phyloP scores from a whole-genome alignment of 2,797 vertebrate species.

The Platyrinchus mystaceus region DNA sequence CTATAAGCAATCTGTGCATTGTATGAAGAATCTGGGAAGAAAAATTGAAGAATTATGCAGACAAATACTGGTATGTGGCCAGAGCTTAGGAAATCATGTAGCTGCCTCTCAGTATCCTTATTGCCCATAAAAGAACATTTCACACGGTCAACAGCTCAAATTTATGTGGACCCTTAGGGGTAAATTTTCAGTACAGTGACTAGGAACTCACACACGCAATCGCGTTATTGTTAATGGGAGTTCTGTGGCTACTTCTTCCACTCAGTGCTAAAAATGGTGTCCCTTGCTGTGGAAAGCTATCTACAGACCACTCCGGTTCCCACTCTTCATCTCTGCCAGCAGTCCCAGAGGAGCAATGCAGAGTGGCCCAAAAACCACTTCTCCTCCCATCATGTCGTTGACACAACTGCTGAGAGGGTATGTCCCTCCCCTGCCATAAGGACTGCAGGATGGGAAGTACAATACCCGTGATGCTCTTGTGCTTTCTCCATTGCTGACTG shows the following conservation, averaged over 20 bases:
- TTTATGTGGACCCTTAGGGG: slow-evolving; percentile 75
- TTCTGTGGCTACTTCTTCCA: slow-evolving; percentile 48
- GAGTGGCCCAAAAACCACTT: background rate
- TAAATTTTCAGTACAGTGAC: slow-evolving; percentile 67
- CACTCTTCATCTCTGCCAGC: background rate
- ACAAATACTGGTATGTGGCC: slow-evolving; percentile 44
- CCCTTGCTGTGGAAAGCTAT: slow-evolving; percentile 18
- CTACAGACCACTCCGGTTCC: background rate
- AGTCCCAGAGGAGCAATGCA: background rate
- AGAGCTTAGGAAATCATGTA: slow-evolving; percentile 64
- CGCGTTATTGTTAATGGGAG: slow-evolving; percentile 64
- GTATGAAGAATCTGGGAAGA: slow-evolving; percentile 42
- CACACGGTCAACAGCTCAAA: slow-evolving; percentile 71
- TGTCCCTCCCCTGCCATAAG: background rate
- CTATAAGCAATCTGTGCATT: slow-evolving; percentile 1
- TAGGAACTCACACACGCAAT: slow-evolving; percentile 55
- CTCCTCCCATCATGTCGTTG: fast-evolving
- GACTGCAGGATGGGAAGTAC: background rate
- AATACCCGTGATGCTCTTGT: fast-evolving
- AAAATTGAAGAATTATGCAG: slow-evolving; percentile 64
- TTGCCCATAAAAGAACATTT: slow-evolving; percentile 74
- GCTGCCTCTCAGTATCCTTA: slow-evolving; percentile 61
- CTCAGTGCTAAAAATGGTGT: slow-evolving; percentile 44
- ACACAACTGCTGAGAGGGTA: background rate
- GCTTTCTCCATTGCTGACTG: background rate